Evolutionary conservation across 2,888 invertebrate genomes (phyloP), one percentile per base, ranked within the genome.

Genomic region (Formica aserva): DNA sequence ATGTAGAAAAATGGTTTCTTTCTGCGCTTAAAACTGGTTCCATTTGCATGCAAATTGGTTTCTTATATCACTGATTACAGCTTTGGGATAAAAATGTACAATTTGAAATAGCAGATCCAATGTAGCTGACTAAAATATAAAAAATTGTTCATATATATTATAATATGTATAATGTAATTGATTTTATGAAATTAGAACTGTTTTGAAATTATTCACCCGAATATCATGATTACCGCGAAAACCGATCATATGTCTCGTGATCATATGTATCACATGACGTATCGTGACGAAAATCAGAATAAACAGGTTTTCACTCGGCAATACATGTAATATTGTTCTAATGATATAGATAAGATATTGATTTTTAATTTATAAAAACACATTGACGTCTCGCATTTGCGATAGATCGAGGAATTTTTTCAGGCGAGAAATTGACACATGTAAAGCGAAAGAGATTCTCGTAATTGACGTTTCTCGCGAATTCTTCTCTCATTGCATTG

Each of bases 331-430:
- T n/a, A 52, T 52, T 35, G 71, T 57, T 80, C 32, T 32, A 60
- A 45, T 26, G 60, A 80, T 69, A 3, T 60, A 35, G 57, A 78
- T 72, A 71, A 80, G 45, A 45, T 32, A 41, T 22, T 60, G 69
- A 78, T 22, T 80, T 71, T 45, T 45, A 60, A 45, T 26, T 71
- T 32, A 45, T 26, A 71, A 72, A 45, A 72, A 57, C 29, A 22
- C 55, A n/a, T 52, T 38, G 38, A 55, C 29, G 32, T 63, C 66
- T 76, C 52, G 66, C 41, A 32, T 45, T 41, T 22, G 11, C 29
- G 69, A 57, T 13, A 32, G 45, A 45, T 71, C 22, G 57, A 71
- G 29, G 13, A 57, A 78, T 88, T 89, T 84, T 78, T 78, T 80
- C 67, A 32, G 60, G 52, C 63, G 32, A 35, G 15, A 80, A 80